Evolutionary conservation across 2,888 invertebrate species (phyloP).

Genomic region (Drosophila sordidula): DNA sequence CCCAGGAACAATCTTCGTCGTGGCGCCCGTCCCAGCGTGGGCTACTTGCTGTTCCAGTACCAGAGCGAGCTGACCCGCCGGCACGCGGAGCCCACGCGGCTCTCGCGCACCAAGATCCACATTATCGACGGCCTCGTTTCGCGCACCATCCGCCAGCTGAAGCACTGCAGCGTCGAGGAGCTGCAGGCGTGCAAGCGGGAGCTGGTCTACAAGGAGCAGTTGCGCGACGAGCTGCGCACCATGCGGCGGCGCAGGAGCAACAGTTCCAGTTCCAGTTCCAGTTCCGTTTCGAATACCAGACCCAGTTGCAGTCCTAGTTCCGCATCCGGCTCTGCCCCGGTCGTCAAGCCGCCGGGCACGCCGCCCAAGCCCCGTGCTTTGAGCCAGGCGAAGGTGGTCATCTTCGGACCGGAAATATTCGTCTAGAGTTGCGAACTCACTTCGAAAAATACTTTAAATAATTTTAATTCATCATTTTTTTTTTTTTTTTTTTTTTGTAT

Average conservation of each 20-base stretch:
- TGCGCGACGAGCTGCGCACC: constrained; percentile 58
- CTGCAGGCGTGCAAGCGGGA: constrained; percentile 71
- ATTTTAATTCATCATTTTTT: not conserved
- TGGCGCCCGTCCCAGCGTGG: constrained; percentile 59
- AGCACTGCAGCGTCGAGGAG: constrained; percentile 69
- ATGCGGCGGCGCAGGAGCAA: constrained; percentile 44
- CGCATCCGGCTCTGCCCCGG: not conserved
- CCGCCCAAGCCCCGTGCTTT: constrained; percentile 58
- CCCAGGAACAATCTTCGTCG: constrained; percentile 49
- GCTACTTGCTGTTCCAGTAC: constrained; percentile 71
- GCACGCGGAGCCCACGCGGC: constrained; percentile 55
- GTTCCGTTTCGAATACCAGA: not conserved
- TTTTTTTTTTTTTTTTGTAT: not conserved
- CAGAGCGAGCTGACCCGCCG: constrained; percentile 70
- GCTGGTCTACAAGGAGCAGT: constrained; percentile 68
- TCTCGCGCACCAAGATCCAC: constrained; percentile 70
- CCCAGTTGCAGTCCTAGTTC: not conserved
- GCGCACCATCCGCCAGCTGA: constrained; percentile 64
- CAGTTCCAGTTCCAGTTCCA: not conserved
- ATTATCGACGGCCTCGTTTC: constrained; percentile 72
- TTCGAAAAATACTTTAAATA: constrained; percentile 1
- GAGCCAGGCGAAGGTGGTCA: constrained; percentile 25
- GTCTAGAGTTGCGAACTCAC: constrained; percentile 35
- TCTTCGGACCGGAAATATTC: constrained; percentile 65
- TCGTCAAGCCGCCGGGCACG: constrained; percentile 49